These are phyloP conservation scores for Mesocentrotus franciscanus DNA, from an alignment of 53 echinoderm and acorn worm genomes.

Conservation along the genomic window DNA sequence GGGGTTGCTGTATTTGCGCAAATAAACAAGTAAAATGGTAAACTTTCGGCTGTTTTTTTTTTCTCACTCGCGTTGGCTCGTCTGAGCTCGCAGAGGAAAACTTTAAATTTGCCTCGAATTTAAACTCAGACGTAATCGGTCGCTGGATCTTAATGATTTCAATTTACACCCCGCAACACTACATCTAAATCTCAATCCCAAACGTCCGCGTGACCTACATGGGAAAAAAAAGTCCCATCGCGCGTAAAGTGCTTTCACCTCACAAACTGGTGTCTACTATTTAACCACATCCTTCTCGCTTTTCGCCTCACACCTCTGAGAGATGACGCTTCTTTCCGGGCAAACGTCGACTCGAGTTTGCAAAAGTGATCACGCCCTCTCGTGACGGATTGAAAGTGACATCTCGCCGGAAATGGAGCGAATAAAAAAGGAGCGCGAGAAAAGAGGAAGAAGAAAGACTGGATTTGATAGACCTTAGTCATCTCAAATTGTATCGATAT, in stretches of 20 bases:
- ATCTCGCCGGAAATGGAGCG: conserved; percentile 44
- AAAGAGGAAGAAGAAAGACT: conserved; percentile 36
- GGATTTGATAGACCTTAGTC: conserved; percentile 53
- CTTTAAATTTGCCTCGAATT: conserved; percentile 28
- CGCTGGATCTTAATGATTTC: conserved; percentile 57
- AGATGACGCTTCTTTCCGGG: conserved; percentile 53
- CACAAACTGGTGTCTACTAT: conserved; percentile 31
- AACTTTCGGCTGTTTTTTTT: neutral
- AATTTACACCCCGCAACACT: conserved; percentile 56
- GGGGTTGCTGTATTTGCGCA: conserved; percentile 18
- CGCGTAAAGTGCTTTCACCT: conserved; percentile 60
- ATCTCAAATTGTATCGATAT: neutral
- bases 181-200: conserved; percentile 58
- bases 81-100: conserved; percentile 27
- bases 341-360: conserved; percentile 44
- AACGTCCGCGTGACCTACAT: conserved; percentile 52
- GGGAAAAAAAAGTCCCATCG: conserved; percentile 31
- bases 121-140: conserved; percentile 52
- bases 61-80: neutral
- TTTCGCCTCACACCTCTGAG: conserved; percentile 34
- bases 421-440: conserved; percentile 1
- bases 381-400: conserved; percentile 61
- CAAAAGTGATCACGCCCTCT: conserved; percentile 63
- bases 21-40: conserved; percentile 36
- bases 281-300: conserved; percentile 46